Evolutionary conservation across 1,140 invertebrate species (phyloP), one percentile per base, ranked within the genome.

Genomic region (Rhopalosiphum padi): DNA sequence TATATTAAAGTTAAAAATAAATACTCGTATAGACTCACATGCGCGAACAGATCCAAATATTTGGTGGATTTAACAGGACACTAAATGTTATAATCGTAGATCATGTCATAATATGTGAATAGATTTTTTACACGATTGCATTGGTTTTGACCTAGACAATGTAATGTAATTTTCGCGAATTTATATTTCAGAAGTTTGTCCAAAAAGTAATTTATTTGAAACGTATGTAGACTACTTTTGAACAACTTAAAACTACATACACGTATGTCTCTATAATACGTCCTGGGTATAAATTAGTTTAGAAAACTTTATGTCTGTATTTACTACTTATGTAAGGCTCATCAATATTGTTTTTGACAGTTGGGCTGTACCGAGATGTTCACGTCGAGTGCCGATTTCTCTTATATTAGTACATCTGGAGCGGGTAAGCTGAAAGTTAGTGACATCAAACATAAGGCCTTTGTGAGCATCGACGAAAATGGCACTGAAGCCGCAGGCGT

Each of bases 341-440:
- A 77, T 77, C 60, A n/a, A 77, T 77, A 77, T 77, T 77, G 60
- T 86, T 86, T 86, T 86, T 43, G 37, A 43, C 85, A 89, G 88
- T 89, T 89, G 48, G 46, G 88, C 3, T 89, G 88, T 55, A n/a
- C 25, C 21, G 51, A 51, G n/a, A 89, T 89, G 18, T 89, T 89
- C 35, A 53, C n/a, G 23, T 23, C 46, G 30, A 30, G 23, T 53
- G 88, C 88, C 48, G 88, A 89, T 51, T 89, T 89, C 15, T 89
- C 88, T 55, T 89, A 89, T 23, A 35, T 53, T 35, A 30, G 88
- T 53, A 22, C 51, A n/a, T n/a, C 60, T 18, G 88, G 35, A 53
- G 21, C 48, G 88, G 30, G 48, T 41, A 89, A 89, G 18, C 88
- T 89, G 15, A 51, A 35, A 55, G 88, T 89, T 37, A 23, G n/a